phyloP scores from a whole-genome alignment of 2,113 vertebrate genomes.

The Gnathonemus echidnorhynchus region DNA sequence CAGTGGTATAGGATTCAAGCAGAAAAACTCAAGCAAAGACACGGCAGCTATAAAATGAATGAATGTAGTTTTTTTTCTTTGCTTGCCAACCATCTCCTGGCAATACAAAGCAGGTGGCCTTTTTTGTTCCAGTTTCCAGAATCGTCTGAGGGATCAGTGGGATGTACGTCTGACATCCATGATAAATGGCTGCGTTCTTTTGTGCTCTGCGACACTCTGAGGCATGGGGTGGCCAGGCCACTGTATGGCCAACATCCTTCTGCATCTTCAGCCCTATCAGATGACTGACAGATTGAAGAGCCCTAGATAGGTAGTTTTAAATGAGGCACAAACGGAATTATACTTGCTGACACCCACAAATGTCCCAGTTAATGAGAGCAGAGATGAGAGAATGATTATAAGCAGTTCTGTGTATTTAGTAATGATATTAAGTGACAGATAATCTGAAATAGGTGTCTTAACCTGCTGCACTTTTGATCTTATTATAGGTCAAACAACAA shows the following conservation, averaged over 20 bases:
- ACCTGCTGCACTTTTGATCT: background rate
- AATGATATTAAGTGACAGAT: background rate
- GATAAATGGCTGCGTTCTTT: constrained; percentile 13
- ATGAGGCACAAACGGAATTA: constrained; percentile 8
- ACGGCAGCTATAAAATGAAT: background rate
- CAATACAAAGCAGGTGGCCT: background rate
- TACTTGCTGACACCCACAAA: background rate
- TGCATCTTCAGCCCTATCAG: constrained; percentile 3
- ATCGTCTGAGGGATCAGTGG: background rate
- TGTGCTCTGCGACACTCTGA: background rate
- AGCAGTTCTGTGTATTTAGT: background rate
- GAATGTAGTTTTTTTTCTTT: background rate
- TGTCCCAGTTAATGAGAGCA: too few relatives aligned
- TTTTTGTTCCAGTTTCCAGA: background rate
- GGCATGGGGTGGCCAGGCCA: background rate
- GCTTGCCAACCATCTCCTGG: background rate
- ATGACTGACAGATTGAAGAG: constrained; percentile 8
- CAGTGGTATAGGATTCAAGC: background rate
- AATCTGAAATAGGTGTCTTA: background rate
- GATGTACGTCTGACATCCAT: constrained; percentile 2
- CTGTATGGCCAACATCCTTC: background rate
- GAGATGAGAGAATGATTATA: background rate
- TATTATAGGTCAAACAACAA: background rate
- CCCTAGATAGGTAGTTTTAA: constrained; percentile 3
- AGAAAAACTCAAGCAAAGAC: background rate